phyloP scores from a whole-genome alignment of 2,888 invertebrate species.

The Baccha elongata region DNA sequence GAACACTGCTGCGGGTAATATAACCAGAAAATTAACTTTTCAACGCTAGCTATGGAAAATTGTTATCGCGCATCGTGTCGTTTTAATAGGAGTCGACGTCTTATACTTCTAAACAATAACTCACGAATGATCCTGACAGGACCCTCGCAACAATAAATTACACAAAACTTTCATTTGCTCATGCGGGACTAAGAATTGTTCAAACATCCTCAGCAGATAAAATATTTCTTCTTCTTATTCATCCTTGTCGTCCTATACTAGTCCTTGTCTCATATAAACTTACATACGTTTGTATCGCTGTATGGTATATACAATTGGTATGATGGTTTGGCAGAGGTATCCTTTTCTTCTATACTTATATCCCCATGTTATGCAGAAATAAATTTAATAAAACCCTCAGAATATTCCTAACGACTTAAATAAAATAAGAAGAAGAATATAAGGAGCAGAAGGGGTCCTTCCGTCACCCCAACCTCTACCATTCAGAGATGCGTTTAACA shows the following conservation, averaged over 20 bases:
- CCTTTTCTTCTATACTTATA: conserved; percentile 14
- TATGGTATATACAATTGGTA: background rate
- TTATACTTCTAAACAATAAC: conserved; percentile 45
- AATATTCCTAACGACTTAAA: conserved; percentile 55
- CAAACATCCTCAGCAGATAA: conserved; percentile 55
- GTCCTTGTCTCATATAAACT: conserved; percentile 15
- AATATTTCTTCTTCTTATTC: conserved; percentile 36
- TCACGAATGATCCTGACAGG: conserved; percentile 54
- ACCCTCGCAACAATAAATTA: conserved; percentile 61
- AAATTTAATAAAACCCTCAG: conserved; percentile 63
- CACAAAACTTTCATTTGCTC: conserved; percentile 55
- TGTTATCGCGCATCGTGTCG: conserved; percentile 37
- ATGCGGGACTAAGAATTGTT: conserved; percentile 58
- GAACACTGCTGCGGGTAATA: conserved; percentile 7
- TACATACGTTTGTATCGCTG: conserved; percentile 8
- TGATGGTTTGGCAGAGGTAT: conserved; percentile 31
- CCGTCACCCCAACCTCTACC: background rate
- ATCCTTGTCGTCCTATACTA: background rate
- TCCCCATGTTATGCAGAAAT: conserved; percentile 37
- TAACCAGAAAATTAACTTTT: conserved; percentile 46
- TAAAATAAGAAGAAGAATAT: conserved; percentile 20
- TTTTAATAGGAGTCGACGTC: conserved; percentile 47
- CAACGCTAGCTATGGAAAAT: conserved; percentile 32
- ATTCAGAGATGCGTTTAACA: conserved; percentile 44
- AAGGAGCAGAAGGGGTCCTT: conserved; percentile 25